These are phyloP conservation scores for Epinotia brunnichana DNA, from an alignment of 2,888 invertebrate species.

Conservation along the genomic window DNA sequence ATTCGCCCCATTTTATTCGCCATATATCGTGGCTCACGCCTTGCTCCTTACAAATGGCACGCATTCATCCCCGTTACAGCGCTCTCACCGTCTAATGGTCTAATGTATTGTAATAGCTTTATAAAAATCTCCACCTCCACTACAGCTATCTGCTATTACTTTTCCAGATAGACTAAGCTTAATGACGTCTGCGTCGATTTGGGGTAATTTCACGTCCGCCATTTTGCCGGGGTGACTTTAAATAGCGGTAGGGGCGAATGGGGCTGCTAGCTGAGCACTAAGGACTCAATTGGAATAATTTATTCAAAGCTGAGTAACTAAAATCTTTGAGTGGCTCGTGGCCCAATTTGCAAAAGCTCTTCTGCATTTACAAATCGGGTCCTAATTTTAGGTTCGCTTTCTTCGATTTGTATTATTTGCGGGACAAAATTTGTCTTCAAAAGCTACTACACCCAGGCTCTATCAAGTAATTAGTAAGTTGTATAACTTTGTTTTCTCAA, in stretches of 20 bases:
- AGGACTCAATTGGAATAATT: constrained; percentile 27
- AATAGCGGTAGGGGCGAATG: constrained; percentile 48
- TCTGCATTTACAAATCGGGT: background rate
- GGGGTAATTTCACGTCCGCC: constrained; percentile 52
- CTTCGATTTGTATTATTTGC: constrained; percentile 15
- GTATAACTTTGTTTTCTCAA: background rate
- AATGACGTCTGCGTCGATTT: constrained; percentile 55
- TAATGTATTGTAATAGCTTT: constrained; percentile 76
- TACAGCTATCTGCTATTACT: constrained; percentile 34
- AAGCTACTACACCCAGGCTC: background rate
- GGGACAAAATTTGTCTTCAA: background rate
- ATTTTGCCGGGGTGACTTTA: constrained; percentile 58
- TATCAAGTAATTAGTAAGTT: constrained; percentile 10
- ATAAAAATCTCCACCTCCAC: constrained; percentile 62
- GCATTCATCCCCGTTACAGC: constrained; percentile 71
- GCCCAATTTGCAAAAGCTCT: constrained; percentile 20
- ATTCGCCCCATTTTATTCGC: constrained; percentile 30
- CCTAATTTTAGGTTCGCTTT: constrained; percentile 3
- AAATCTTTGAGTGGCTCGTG: constrained; percentile 20
- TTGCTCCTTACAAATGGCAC: constrained; percentile 57
- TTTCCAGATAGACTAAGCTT: constrained; percentile 58
- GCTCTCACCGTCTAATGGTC: constrained; percentile 69
- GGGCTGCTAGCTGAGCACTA: constrained; percentile 23
- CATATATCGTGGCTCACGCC: constrained; percentile 51
- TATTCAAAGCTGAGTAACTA: constrained; percentile 23